Percentiles rank a stretch among this genome's conserved stretches.
Conservation (phyloP, 2,797 vertebrate genomes). For the Urocyon cinereoargenteus region DNA sequence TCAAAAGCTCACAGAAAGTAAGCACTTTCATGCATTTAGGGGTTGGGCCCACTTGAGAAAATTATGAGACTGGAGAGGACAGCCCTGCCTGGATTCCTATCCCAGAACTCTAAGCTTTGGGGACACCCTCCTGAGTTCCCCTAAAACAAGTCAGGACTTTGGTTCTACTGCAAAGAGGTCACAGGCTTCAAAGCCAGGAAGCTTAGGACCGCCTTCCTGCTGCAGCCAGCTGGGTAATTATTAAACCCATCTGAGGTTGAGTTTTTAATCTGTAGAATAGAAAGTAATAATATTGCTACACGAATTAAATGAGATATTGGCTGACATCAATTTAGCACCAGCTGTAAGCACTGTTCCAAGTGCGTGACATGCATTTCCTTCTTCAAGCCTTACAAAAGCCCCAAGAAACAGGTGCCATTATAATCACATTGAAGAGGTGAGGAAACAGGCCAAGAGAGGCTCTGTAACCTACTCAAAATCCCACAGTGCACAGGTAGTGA, state of each 20-base stretch:
- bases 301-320: neutral
- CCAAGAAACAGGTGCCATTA: neutral
- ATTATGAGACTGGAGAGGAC: fast-evolving
- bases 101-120: neutral
- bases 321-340: neutral
- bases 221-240: no score
- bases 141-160: neutral
- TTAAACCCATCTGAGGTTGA: neutral
- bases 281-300: neutral
- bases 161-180: neutral
- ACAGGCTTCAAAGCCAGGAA: neutral
- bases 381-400: neutral
- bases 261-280: neutral
- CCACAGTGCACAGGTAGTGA: neutral
- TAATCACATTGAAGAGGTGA: neutral
- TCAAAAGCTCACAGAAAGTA: neutral
- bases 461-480: neutral
- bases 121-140: fast-evolving
- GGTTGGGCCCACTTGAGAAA: neutral
- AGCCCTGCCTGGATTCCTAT: neutral
- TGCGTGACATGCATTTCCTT: neutral
- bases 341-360: neutral
- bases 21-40: neutral
- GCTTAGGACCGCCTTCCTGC: neutral
- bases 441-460: neutral